Evolutionary conservation across 2,113 vertebrate species (phyloP).

Genomic region (Microtus pennsylvanicus): DNA sequence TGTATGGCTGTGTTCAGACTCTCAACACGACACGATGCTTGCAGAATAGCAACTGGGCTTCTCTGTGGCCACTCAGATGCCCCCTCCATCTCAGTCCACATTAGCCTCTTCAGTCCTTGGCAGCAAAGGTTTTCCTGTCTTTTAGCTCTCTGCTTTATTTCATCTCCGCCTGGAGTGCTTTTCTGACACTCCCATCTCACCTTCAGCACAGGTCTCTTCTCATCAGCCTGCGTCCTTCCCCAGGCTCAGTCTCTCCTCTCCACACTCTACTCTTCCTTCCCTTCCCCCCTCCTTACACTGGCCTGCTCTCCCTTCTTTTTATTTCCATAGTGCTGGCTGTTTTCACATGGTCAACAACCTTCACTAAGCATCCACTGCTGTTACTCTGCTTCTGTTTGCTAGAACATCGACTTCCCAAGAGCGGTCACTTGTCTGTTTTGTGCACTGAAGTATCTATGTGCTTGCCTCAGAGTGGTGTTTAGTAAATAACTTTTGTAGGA

Average conservation of each 20-base stretch:
- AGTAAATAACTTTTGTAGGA: slow-evolving; percentile 5
- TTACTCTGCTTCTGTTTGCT: background rate
- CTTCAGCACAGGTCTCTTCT: background rate
- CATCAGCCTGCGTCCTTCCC: background rate
- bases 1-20: background rate
- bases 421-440: background rate
- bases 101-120: slow-evolving; percentile 22
- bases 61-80: background rate
- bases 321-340: background rate
- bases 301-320: background rate
- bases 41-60: background rate
- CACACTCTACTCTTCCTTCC: too few relatives aligned
- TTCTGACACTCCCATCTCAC: background rate
- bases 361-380: background rate
- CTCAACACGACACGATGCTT: background rate
- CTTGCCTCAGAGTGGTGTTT: background rate
- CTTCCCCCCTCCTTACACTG: accelerated
- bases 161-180: background rate
- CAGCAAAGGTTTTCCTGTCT: slow-evolving; percentile 3
- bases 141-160: background rate
- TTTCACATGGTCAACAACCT: background rate
- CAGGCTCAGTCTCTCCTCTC: background rate
- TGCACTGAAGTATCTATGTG: background rate
- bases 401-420: background rate
- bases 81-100: too few relatives aligned